These are phyloP conservation scores for Ceriagrion tenellum DNA, from an alignment of 2,888 invertebrate genomes.

Conservation along the genomic window DNA sequence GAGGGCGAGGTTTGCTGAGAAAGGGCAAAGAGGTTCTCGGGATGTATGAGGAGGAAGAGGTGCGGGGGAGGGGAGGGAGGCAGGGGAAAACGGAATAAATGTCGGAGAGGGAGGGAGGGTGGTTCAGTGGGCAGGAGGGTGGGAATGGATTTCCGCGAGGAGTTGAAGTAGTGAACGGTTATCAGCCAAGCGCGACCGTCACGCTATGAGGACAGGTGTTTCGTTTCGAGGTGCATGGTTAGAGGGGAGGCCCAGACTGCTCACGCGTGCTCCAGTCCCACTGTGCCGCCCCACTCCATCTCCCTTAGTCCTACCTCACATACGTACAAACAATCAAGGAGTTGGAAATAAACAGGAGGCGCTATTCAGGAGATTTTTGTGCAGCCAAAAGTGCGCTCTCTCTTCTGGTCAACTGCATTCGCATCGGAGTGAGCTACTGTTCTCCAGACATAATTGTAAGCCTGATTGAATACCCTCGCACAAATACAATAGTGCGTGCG, in stretches of 20 bases:
- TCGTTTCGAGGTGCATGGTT: slow-evolving; percentile 40
- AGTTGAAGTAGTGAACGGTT: slow-evolving; percentile 36
- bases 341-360: too few relatives aligned
- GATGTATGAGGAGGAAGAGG: background rate
- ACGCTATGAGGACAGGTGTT: slow-evolving; percentile 58
- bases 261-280: background rate
- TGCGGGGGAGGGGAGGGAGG: background rate
- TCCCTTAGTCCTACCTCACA: too few relatives aligned
- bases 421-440: too few relatives aligned
- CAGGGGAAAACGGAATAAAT: background rate
- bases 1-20: background rate
- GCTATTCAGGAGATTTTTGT: too few relatives aligned
- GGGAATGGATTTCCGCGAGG: background rate
- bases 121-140: background rate
- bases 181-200: slow-evolving; percentile 52
- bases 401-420: too few relatives aligned
- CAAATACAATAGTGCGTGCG: too few relatives aligned
- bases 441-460: too few relatives aligned
- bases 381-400: too few relatives aligned
- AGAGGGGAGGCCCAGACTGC: background rate
- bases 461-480: too few relatives aligned
- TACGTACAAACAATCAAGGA: too few relatives aligned
- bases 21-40: background rate
- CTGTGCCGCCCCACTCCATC: too few relatives aligned
- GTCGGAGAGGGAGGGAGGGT: background rate